Percentiles rank a stretch among this genome's conserved stretches.
phyloP scores from a whole-genome alignment of 1,140 invertebrate species.

The Wiebesia pumilae region DNA sequence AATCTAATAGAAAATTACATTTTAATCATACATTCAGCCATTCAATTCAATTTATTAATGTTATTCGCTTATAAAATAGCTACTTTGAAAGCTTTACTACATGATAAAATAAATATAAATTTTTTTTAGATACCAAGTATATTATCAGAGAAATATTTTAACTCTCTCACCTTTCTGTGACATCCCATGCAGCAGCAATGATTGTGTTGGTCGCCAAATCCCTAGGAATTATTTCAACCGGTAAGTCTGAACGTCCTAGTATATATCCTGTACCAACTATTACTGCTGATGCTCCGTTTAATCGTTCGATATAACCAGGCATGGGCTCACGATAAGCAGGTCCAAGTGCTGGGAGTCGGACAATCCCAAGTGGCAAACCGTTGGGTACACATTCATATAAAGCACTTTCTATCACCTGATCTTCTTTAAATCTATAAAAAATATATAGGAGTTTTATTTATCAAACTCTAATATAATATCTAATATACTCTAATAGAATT shows the following conservation, averaged over 20 bases:
- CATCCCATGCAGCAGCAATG: slow-evolving; percentile 63
- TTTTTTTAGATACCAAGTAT: neutral
- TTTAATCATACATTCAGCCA: no score
- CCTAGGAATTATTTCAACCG: slow-evolving; percentile 61
- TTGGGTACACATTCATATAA: slow-evolving; percentile 51
- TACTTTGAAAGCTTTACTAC: neutral
- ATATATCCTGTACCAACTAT: slow-evolving; percentile 64
- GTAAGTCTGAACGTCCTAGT: slow-evolving; percentile 54
- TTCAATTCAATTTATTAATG: no score
- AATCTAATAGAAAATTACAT: no score
- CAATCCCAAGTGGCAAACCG: slow-evolving; percentile 56
- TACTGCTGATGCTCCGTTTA: slow-evolving; percentile 62
- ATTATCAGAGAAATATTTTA: neutral
- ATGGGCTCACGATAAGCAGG: slow-evolving; percentile 63
- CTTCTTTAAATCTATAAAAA: slow-evolving; percentile 40
- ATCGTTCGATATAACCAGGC: slow-evolving; percentile 61
- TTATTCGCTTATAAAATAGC: no score
- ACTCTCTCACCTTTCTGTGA: slow-evolving; percentile 50
- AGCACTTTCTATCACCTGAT: slow-evolving; percentile 49
- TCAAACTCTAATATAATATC: neutral
- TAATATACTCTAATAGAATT: no score
- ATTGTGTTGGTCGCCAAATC: slow-evolving; percentile 63
- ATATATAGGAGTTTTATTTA: neutral
- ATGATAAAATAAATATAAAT: neutral
- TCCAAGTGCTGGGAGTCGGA: slow-evolving; percentile 61